A percentile compares a stretch with the other conserved stretches of the same genome.
phyloP scores from a whole-genome alignment of 2,797 vertebrate species.

The Enteromius radiatus region DNA sequence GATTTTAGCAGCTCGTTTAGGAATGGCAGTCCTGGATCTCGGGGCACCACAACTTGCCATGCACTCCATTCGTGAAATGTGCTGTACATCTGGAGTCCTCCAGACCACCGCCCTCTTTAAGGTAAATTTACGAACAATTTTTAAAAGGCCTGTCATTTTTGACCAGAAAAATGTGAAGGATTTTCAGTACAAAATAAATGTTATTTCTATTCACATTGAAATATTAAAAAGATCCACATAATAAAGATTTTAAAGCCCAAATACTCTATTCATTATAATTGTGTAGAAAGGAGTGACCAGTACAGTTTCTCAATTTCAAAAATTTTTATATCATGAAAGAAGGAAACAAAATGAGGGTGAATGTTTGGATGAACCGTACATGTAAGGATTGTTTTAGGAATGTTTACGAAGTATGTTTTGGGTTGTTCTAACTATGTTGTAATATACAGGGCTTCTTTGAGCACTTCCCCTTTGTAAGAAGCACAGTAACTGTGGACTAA shows the following conservation, averaged over 20 bases:
- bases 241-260: neutral
- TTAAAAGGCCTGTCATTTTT: neutral
- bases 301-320: neutral
- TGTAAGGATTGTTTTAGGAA: neutral
- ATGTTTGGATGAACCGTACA: neutral
- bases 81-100: constrained; percentile 91
- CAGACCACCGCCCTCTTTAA: constrained; percentile 92
- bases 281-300: neutral
- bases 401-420: neutral
- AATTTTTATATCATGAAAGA: neutral
- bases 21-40: constrained; percentile 90
- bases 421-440: constrained; percentile 43
- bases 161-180: neutral
- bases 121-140: constrained; percentile 64
- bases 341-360: neutral
- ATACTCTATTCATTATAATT: neutral
- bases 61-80: constrained; percentile 98
- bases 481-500: constrained; percentile 81
- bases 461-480: constrained; percentile 82
- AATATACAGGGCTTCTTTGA: constrained; percentile 88
- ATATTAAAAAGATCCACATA: neutral
- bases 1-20: constrained; percentile 90
- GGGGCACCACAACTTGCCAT: constrained; percentile 94
- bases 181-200: neutral
- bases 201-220: neutral